These are phyloP conservation scores for Spodoptera exigua DNA, from an alignment of 2,888 invertebrate species.

Conservation along the genomic window DNA sequence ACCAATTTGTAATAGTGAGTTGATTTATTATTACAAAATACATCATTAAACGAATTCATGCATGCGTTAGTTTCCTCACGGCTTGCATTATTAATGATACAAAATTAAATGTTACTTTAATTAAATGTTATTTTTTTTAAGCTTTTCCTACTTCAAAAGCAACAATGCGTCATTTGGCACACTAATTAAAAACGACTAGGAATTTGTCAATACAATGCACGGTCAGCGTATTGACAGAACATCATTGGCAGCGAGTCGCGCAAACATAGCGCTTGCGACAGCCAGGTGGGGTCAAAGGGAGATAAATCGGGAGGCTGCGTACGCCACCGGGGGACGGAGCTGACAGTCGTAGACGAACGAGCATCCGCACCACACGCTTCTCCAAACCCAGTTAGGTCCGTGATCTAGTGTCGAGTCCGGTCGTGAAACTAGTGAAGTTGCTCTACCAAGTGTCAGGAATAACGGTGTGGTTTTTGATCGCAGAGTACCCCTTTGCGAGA, in stretches of 20 bases:
- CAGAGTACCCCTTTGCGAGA: conserved; percentile 80
- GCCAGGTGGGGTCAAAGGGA: conserved; percentile 84
- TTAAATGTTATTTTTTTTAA: conserved; percentile 40
- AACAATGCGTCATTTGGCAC: conserved; percentile 77
- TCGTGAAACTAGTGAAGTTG: conserved; percentile 58
- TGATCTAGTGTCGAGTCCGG: conserved; percentile 61
- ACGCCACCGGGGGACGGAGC: conserved; percentile 71
- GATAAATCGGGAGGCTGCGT: conserved; percentile 86
- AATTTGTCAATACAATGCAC: conserved; percentile 80
- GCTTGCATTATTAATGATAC: conserved; percentile 36
- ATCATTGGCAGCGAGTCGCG: conserved; percentile 82
- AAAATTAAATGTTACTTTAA: conserved; percentile 40
- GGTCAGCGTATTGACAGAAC: conserved; percentile 86
- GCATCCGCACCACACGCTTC: conserved; percentile 83
- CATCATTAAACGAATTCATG: conserved; percentile 25
- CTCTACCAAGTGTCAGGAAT: conserved; percentile 55
- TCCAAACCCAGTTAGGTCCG: conserved; percentile 82
- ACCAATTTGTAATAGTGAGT: conserved; percentile 47
- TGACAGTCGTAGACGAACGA: conserved; percentile 84
- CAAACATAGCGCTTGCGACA: conserved; percentile 79
- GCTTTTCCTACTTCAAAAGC: conserved; percentile 56
- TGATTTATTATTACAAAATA: conserved; percentile 49
- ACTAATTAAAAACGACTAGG: conserved; percentile 73
- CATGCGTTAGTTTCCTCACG: conserved; percentile 12
- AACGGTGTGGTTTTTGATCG: conserved; percentile 75